A percentile compares a stretch with the other conserved stretches of the same genome.
Conservation (phyloP, 2,888 invertebrate genomes). For the Phortica okadai region DNA sequence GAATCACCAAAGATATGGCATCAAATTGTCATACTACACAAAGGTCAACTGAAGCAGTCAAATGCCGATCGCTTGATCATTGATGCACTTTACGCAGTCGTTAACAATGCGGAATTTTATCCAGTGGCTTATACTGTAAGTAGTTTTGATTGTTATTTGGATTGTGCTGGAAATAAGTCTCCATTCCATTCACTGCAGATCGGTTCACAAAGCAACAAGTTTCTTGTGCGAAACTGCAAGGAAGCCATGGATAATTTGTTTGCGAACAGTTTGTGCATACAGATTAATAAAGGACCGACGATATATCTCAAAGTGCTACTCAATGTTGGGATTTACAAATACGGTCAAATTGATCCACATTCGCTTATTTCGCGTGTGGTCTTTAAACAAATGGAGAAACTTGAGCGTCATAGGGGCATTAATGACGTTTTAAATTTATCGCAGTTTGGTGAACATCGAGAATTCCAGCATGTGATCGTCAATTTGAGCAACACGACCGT, state of each 20-base stretch:
- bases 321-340: conserved; percentile 64
- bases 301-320: conserved; percentile 61
- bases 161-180: no score
- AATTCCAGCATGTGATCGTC: conserved; percentile 60
- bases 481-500: conserved; percentile 64
- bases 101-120: conserved; percentile 67
- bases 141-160: neutral
- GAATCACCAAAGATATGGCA: conserved; percentile 67
- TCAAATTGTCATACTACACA: conserved; percentile 65
- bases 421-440: conserved; percentile 64
- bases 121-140: conserved; percentile 69
- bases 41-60: conserved; percentile 52
- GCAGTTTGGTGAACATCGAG: conserved; percentile 56
- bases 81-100: conserved; percentile 60
- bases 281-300: conserved; percentile 53
- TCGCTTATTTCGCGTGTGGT: conserved; percentile 60
- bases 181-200: conserved; percentile 47
- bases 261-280: conserved; percentile 56
- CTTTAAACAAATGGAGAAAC: conserved; percentile 43
- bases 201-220: conserved; percentile 60
- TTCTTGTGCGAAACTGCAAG: conserved; percentile 68
- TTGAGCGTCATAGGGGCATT: conserved; percentile 57
- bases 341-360: conserved; percentile 65
- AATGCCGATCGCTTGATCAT: conserved; percentile 58
- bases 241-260: conserved; percentile 70